Conservation (phyloP, 2,888 invertebrate genomes). For the Amphipoea oculea region DNA sequence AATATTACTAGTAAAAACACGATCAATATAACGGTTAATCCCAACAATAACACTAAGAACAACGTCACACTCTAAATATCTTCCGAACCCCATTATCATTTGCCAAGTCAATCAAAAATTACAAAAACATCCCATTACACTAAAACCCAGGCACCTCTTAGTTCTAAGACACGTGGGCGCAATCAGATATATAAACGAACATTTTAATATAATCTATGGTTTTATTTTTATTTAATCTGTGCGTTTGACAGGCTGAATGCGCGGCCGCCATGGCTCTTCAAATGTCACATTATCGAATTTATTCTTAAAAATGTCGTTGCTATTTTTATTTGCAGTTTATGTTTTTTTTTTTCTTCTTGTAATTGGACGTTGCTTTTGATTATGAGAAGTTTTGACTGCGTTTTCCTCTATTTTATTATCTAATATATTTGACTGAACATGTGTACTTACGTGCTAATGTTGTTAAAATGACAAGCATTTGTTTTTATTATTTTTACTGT, state of each 20-base stretch:
- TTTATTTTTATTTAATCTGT: constrained; percentile 65
- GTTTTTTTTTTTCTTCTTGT: constrained; percentile 39
- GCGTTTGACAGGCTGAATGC: constrained; percentile 65
- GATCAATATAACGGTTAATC: not conserved
- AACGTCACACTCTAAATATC: constrained; percentile 3
- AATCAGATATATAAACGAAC: constrained; percentile 40
- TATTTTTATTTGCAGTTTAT: constrained; percentile 61
- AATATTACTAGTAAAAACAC: not conserved
- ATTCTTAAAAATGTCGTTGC: constrained; percentile 54
- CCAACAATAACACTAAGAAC: constrained; percentile 19
- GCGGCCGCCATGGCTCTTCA: constrained; percentile 61
- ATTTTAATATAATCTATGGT: constrained; percentile 52
- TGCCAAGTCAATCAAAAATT: constrained; percentile 54
- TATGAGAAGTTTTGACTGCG: constrained; percentile 56
- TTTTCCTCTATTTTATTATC: constrained; percentile 56
- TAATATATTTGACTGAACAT: constrained; percentile 33
- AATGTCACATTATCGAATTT: constrained; percentile 64
- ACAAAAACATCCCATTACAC: constrained; percentile 55
- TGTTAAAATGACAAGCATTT: constrained; percentile 31
- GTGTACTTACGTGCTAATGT: constrained; percentile 12
- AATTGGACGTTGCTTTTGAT: constrained; percentile 45
- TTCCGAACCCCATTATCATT: constrained; percentile 28
- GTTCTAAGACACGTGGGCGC: constrained; percentile 58
- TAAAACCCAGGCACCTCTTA: constrained; percentile 49
- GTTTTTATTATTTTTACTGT: constrained; percentile 4